Percentiles rank a stretch among this genome's conserved stretches.
Evolutionary conservation across 2,113 vertebrate genomes (phyloP).

Genomic region (Lynx canadensis): DNA sequence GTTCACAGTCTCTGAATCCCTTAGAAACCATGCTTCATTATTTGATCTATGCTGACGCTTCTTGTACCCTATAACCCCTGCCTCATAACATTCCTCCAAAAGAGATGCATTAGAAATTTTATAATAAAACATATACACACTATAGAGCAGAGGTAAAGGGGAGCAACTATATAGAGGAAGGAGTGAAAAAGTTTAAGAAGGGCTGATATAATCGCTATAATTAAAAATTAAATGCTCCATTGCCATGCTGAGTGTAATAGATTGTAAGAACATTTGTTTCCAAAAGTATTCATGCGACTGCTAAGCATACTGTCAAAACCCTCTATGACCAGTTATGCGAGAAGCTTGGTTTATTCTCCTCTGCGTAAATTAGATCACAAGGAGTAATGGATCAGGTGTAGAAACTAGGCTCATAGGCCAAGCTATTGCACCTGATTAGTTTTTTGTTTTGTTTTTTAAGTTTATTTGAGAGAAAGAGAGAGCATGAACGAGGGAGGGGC

Average conservation of each 20-base stretch:
- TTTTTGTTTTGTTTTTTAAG: not conserved
- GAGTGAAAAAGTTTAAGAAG: not conserved
- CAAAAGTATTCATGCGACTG: not conserved
- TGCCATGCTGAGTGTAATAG: not conserved
- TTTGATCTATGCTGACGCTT: not conserved
- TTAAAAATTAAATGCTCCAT: constrained; percentile 12
- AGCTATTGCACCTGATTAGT: not conserved
- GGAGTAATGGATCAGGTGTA: not conserved
- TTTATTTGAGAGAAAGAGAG: no score
- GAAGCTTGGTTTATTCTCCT: not conserved
- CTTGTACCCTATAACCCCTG: not conserved
- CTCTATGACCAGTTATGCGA: not conserved
- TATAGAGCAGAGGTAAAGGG: not conserved
- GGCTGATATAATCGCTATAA: not conserved
- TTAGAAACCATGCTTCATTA: not conserved
- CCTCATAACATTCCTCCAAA: not conserved
- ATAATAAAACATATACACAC: not conserved
- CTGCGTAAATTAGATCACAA: not conserved
- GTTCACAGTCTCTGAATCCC: not conserved
- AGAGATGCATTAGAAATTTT: not conserved
- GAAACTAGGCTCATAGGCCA: not conserved
- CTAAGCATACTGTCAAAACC: not conserved
- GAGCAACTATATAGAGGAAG: not conserved
- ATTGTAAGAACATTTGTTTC: not conserved
- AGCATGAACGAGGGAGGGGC: no score